Percentiles rank a stretch among this genome's conserved stretches.
phyloP scores from a whole-genome alignment of 2,797 vertebrate genomes.

The Numenius phaeopus region DNA sequence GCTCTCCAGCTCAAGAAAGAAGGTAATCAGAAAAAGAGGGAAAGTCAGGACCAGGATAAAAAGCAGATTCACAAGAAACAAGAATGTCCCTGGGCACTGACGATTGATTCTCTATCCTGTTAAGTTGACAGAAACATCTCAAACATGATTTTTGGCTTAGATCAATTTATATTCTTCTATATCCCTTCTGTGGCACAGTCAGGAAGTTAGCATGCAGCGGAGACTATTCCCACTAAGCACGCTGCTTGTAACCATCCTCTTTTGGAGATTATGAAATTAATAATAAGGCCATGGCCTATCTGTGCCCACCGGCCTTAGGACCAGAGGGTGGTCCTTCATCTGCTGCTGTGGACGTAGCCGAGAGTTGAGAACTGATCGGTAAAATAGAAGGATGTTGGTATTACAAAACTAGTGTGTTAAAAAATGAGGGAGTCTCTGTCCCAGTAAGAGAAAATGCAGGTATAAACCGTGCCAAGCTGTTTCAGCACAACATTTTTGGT shows the following conservation, averaged over 20 bases:
- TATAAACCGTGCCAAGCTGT: not conserved
- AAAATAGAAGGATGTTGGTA: not conserved
- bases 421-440: not conserved
- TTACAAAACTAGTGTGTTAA: not conserved
- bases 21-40: not conserved
- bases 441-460: not conserved
- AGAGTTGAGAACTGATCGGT: not conserved
- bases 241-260: not conserved
- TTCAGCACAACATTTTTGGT: not conserved
- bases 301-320: not conserved
- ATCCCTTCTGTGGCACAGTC: not conserved
- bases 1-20: not conserved
- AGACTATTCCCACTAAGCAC: not conserved
- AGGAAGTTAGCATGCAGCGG: not conserved
- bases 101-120: not conserved
- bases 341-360: not conserved
- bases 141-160: not conserved
- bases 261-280: not conserved
- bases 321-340: not conserved
- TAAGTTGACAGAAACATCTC: not conserved
- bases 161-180: not conserved
- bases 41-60: not conserved
- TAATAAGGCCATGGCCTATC: not conserved
- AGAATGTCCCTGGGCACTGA: not conserved
- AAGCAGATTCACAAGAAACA: not conserved